Conservation (phyloP, 1,140 invertebrate species). For the Capitella teleta region DNA sequence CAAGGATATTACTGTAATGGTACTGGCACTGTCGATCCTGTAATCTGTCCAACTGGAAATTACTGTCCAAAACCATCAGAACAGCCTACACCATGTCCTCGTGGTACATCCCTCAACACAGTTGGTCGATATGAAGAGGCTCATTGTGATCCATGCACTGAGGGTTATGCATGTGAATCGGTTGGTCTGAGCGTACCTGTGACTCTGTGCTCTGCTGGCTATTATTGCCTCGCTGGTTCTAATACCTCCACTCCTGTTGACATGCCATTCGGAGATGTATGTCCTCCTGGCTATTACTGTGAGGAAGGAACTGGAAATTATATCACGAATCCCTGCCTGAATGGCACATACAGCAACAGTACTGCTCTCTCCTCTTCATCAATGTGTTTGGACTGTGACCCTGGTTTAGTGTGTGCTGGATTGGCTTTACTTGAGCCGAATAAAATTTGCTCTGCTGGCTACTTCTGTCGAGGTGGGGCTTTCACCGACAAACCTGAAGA, state of each 20-base stretch:
- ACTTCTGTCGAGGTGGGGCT: constrained; percentile 28
- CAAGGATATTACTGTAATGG: constrained; percentile 36
- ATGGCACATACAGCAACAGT: constrained; percentile 31
- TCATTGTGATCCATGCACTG: constrained; percentile 27
- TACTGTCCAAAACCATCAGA: constrained; percentile 32
- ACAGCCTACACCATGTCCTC: constrained; percentile 27
- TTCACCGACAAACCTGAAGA: constrained; percentile 26
- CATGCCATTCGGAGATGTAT: constrained; percentile 23
- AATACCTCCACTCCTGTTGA: constrained; percentile 20
- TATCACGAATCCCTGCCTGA: constrained; percentile 23
- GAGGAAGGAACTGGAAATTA: constrained; percentile 26
- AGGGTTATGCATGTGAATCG: constrained; percentile 29
- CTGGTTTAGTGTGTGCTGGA: constrained; percentile 26
- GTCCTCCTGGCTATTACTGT: constrained; percentile 33
- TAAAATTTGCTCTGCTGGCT: constrained; percentile 27
- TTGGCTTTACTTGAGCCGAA: constrained; percentile 24
- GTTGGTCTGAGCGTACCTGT: constrained; percentile 19
- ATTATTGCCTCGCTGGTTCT: constrained; percentile 18
- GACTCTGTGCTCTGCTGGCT: constrained; percentile 21
- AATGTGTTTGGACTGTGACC: constrained; percentile 29
- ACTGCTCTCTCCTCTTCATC: constrained; percentile 16
- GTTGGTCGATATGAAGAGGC: constrained; percentile 20
- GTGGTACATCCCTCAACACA: constrained; percentile 24
- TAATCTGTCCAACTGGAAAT: constrained; percentile 28
- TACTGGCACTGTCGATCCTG: constrained; percentile 21